Conservation (phyloP, 2,888 invertebrate species). For the Drosophila hawaiiensis region DNA sequence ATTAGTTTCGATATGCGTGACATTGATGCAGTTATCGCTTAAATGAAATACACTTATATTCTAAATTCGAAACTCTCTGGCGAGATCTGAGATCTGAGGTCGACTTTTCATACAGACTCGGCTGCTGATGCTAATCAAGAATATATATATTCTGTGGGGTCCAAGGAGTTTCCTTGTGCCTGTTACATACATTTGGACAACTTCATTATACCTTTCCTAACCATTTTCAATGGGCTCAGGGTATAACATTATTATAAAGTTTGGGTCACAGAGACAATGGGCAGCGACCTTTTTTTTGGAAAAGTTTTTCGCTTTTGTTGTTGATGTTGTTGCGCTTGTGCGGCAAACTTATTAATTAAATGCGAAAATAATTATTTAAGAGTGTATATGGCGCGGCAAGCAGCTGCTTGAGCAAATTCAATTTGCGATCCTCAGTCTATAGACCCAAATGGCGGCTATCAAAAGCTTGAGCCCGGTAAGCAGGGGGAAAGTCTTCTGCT, state of each 20-base stretch:
- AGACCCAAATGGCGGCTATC: constrained; percentile 1
- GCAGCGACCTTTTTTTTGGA: constrained; percentile 40
- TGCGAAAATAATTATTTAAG: constrained; percentile 64
- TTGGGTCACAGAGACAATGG: constrained; percentile 49
- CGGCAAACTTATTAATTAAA: constrained; percentile 74
- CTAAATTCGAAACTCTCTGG: not conserved
- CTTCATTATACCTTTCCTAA: not conserved
- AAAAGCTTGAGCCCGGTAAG: not conserved
- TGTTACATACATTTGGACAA: not conserved
- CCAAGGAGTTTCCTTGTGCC: not conserved
- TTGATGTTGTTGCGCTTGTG: constrained; percentile 26
- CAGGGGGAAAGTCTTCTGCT: constrained; percentile 17
- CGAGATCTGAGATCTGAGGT: not conserved
- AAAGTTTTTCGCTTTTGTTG: constrained; percentile 29
- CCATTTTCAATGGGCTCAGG: not conserved
- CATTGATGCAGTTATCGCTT: not conserved
- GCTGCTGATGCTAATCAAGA: not conserved
- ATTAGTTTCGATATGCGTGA: not conserved
- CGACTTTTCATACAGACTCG: not conserved
- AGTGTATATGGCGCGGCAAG: constrained; percentile 19
- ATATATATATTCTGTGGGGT: not conserved
- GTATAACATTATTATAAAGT: constrained; percentile 45
- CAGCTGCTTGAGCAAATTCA: constrained; percentile 62
- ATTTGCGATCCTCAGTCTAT: constrained; percentile 63
- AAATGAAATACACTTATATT: not conserved